Evolutionary conservation across 2,888 invertebrate genomes (phyloP).

Genomic region (Clepsis dumicolana): DNA sequence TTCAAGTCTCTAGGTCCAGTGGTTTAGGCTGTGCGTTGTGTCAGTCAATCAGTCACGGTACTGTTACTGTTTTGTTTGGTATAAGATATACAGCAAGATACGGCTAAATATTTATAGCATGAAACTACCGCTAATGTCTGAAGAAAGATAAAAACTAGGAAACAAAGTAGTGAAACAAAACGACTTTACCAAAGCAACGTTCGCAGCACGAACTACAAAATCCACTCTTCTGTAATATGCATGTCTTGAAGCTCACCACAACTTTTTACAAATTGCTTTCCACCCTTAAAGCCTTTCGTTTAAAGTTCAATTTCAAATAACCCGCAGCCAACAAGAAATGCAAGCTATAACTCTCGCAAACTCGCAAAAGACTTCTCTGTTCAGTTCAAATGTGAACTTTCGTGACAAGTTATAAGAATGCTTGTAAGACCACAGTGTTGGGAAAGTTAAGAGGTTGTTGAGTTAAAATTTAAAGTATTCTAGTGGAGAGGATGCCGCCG

Average conservation of each 20-base stretch:
- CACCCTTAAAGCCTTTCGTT: background rate
- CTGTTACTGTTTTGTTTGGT: too few relatives aligned
- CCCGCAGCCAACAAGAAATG: background rate
- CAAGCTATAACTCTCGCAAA: background rate
- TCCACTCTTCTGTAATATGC: slow-evolving; percentile 35
- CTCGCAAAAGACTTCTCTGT: background rate
- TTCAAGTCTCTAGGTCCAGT: too few relatives aligned
- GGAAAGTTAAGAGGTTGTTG: background rate
- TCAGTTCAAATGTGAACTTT: slow-evolving; percentile 6
- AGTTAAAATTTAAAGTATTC: slow-evolving; percentile 3
- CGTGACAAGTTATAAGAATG: background rate
- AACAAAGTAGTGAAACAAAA: background rate
- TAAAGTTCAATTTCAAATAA: slow-evolving; percentile 3
- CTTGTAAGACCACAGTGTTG: background rate
- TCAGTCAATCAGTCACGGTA: too few relatives aligned
- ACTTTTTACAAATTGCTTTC: background rate
- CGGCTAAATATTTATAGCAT: too few relatives aligned
- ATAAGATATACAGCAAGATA: too few relatives aligned
- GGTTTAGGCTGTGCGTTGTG: too few relatives aligned
- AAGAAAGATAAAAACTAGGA: background rate
- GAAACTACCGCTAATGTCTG: too few relatives aligned
- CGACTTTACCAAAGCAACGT: background rate
- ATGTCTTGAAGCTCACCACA: slow-evolving; percentile 22
- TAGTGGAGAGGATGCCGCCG: background rate
- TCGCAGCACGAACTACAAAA: slow-evolving; percentile 20